A percentile compares a stretch with the other conserved stretches of the same genome.
phyloP scores from a whole-genome alignment of 2,797 vertebrate species.

The Leuciscus waleckii region DNA sequence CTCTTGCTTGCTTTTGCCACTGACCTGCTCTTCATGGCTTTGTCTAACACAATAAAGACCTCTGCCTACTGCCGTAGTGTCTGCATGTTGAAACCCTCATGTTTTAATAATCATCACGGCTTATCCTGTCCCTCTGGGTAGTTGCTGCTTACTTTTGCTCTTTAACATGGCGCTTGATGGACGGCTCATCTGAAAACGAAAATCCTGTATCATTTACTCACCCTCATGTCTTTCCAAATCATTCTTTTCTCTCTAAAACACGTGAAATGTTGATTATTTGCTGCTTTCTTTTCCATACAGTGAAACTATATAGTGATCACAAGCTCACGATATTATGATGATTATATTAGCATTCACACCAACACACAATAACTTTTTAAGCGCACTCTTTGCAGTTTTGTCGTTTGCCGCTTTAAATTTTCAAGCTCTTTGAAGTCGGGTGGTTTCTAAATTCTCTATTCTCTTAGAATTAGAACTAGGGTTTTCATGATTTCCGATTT shows the following conservation, averaged over 20 bases:
- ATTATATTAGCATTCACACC: background rate
- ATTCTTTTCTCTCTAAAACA: background rate
- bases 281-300: background rate
- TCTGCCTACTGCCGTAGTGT: conserved; percentile 45
- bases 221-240: background rate
- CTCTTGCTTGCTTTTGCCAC: conserved; percentile 47
- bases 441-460: too few relatives aligned
- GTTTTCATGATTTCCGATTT: background rate
- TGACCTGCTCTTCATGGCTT: conserved; percentile 51
- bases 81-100: conserved; percentile 59
- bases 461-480: background rate
- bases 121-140: conserved; percentile 45
- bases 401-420: background rate
- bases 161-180: conserved; percentile 21
- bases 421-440: background rate
- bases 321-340: background rate
- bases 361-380: background rate
- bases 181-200: conserved; percentile 36
- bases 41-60: conserved; percentile 43
- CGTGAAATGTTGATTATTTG: background rate
- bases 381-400: background rate
- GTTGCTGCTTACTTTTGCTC: conserved; percentile 40
- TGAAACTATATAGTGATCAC: background rate
- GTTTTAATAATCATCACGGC: conserved; percentile 52
- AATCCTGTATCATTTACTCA: conserved; percentile 11